Evolutionary conservation across 2,113 vertebrate species (phyloP).

Genomic region (Mesoclemmys tuberculata): DNA sequence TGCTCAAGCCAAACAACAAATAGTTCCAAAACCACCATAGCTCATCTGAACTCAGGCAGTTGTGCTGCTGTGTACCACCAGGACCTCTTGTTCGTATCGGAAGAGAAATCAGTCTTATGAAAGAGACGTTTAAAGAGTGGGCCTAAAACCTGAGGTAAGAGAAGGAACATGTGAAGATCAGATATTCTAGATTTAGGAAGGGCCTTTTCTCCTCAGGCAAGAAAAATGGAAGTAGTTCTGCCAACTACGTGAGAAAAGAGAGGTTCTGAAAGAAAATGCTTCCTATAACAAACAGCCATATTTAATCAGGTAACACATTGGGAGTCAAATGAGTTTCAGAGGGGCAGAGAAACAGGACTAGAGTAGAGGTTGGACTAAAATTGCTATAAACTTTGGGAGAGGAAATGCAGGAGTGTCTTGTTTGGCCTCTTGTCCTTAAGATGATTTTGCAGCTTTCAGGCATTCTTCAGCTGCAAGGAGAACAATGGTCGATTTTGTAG

Average conservation of each 20-base stretch:
- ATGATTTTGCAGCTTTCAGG: constrained; percentile 1
- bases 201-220: neutral
- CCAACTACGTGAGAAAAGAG: neutral
- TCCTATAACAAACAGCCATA: neutral
- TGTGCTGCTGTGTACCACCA: neutral
- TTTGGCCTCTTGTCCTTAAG: neutral
- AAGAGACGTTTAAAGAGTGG: neutral
- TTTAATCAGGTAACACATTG: neutral
- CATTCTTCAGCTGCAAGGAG: constrained; percentile 4
- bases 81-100: neutral
- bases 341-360: neutral
- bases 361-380: neutral
- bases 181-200: neutral
- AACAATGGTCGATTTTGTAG: fast-evolving
- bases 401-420: neutral
- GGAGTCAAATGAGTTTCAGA: neutral
- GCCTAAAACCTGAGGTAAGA: neutral
- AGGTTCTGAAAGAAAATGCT: neutral
- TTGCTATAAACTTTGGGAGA: neutral
- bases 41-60: neutral
- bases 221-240: neutral
- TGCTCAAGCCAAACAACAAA: neutral
- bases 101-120: neutral
- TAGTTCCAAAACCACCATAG: neutral
- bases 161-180: neutral